Conservation (phyloP, 2,797 vertebrate genomes). For the Mormyrops attenuatus region DNA sequence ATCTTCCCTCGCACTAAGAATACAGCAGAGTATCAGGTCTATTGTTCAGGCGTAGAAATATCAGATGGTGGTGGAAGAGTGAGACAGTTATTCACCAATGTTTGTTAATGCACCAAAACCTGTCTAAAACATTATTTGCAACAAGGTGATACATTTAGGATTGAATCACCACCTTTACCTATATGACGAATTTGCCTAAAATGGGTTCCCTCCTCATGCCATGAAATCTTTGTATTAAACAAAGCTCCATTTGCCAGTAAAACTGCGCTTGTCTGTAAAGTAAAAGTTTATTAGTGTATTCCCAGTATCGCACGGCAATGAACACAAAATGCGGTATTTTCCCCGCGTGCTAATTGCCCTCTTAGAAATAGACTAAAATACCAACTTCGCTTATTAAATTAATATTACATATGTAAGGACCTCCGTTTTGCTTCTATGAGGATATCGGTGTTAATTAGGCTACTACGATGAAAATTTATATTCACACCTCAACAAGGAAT, state of each 20-base stretch:
- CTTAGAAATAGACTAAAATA: conserved; percentile 2
- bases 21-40: not conserved
- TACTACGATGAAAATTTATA: not conserved
- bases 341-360: not conserved
- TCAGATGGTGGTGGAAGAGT: not conserved
- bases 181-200: not conserved
- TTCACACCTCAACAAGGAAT: not conserved
- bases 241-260: not conserved
- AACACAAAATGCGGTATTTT: not conserved
- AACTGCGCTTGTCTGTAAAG: not conserved
- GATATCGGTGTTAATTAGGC: not conserved
- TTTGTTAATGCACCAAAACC: not conserved
- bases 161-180: not conserved
- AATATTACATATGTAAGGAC: not conserved
- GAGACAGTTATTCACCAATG: not conserved
- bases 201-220: not conserved
- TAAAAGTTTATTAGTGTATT: not conserved
- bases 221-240: not conserved
- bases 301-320: not conserved
- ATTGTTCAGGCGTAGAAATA: not conserved
- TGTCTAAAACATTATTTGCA: not conserved
- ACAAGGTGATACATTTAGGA: not conserved
- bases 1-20: conserved; percentile 35
- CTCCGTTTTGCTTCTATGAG: not conserved
- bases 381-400: not conserved